Conservation (phyloP, 2,797 vertebrate genomes). For the Natrix natrix region DNA sequence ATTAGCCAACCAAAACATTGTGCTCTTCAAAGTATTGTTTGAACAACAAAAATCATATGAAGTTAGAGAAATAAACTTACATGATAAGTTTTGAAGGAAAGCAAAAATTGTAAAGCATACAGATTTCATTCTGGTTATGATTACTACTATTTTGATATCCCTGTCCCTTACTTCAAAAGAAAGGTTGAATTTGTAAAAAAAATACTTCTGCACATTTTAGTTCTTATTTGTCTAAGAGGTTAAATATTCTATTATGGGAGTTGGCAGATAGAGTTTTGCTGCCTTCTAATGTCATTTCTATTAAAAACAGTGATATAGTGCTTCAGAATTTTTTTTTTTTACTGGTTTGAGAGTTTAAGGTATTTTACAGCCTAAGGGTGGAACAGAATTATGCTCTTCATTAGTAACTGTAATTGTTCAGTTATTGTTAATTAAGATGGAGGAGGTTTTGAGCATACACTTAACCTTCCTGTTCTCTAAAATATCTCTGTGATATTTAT, state of each 20-base stretch:
- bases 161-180: neutral
- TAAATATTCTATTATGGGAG: neutral
- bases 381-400: neutral
- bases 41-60: neutral
- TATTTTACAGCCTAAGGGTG: neutral
- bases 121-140: neutral
- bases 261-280: neutral
- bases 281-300: neutral
- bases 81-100: neutral
- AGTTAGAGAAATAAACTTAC: conserved; percentile 1
- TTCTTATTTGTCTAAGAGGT: neutral
- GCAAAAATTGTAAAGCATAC: neutral
- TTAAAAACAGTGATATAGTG: neutral
- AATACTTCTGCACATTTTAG: neutral
- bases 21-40: neutral
- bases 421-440: neutral
- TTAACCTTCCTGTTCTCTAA: neutral
- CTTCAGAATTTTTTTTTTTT: neutral
- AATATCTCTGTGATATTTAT: neutral
- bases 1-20: neutral
- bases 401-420: neutral
- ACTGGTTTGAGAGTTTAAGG: neutral
- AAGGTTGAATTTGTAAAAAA: neutral
- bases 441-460: neutral
- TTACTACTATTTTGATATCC: neutral